phyloP scores from a whole-genome alignment of 2,888 invertebrate genomes.

The Odontocolon sp. region DNA sequence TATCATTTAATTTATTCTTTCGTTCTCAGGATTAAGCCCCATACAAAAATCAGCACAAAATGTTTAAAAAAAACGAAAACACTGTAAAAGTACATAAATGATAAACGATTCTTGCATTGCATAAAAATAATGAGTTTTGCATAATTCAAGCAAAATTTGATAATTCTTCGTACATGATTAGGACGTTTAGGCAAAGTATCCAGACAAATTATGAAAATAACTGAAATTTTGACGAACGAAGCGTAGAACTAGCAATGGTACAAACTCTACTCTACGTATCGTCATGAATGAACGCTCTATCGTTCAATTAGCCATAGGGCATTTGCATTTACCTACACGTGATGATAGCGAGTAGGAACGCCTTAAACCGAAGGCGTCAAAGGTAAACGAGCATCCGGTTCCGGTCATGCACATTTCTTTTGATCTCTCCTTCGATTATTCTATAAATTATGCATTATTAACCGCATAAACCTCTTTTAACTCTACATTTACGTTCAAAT shows the following conservation, averaged over 20 bases:
- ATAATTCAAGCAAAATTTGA: too few relatives aligned
- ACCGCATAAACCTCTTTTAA: constrained; percentile 6
- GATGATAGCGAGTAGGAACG: constrained; percentile 11
- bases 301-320: constrained; percentile 64
- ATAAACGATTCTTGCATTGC: too few relatives aligned
- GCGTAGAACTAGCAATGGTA: not conserved
- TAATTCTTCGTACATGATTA: too few relatives aligned
- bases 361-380: constrained; percentile 45
- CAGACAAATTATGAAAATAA: too few relatives aligned
- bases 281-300: constrained; percentile 37
- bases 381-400: constrained; percentile 66
- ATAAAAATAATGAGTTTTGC: too few relatives aligned
- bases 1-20: too few relatives aligned
- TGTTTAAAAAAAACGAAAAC: too few relatives aligned
- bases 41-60: too few relatives aligned
- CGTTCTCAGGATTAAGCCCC: too few relatives aligned
- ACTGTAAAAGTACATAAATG: too few relatives aligned
- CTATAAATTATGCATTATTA: constrained; percentile 11
- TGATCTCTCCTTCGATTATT: constrained; percentile 20
- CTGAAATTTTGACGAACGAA: not conserved
- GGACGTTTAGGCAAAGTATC: too few relatives aligned
- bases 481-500: not conserved
- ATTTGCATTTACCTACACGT: constrained; percentile 29
- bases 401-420: constrained; percentile 39
- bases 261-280: constrained; percentile 32